phyloP scores from a whole-genome alignment of 2,888 invertebrate genomes.

The Brenthis daphne region DNA sequence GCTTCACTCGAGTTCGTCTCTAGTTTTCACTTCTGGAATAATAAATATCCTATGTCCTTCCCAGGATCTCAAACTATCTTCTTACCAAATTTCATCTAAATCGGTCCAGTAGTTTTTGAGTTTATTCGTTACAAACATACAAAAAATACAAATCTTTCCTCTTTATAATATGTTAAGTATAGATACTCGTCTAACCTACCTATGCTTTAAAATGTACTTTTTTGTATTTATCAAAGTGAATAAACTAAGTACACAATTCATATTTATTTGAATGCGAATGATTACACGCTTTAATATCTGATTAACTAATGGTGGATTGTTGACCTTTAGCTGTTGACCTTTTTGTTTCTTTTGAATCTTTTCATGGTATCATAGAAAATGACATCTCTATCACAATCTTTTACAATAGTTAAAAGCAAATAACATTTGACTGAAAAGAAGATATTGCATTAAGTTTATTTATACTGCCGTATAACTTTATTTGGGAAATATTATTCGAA shows the following conservation, averaged over 20 bases:
- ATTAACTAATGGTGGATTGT: slow-evolving; percentile 56
- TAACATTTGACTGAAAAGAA: slow-evolving; percentile 22
- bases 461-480: not conserved
- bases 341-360: slow-evolving; percentile 35
- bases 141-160: no score
- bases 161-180: no score
- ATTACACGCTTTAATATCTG: slow-evolving; percentile 58
- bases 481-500: not conserved
- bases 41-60: no score
- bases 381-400: slow-evolving; percentile 34
- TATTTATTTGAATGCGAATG: slow-evolving; percentile 41
- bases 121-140: no score
- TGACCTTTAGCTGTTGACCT: slow-evolving; percentile 43
- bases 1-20: no score
- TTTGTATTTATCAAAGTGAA: no score
- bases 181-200: no score
- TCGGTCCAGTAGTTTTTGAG: no score
- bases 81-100: no score
- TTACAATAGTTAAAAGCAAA: slow-evolving; percentile 44
- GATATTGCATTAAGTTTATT: not conserved
- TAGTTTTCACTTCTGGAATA: no score
- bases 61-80: no score
- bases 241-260: not conserved
- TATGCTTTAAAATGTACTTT: no score
- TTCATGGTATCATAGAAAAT: slow-evolving; percentile 17